Percentiles rank a stretch among this genome's conserved stretches.
Evolutionary conservation across 2,888 invertebrate genomes (phyloP).

Genomic region (Lepetodrilus schrolli): DNA sequence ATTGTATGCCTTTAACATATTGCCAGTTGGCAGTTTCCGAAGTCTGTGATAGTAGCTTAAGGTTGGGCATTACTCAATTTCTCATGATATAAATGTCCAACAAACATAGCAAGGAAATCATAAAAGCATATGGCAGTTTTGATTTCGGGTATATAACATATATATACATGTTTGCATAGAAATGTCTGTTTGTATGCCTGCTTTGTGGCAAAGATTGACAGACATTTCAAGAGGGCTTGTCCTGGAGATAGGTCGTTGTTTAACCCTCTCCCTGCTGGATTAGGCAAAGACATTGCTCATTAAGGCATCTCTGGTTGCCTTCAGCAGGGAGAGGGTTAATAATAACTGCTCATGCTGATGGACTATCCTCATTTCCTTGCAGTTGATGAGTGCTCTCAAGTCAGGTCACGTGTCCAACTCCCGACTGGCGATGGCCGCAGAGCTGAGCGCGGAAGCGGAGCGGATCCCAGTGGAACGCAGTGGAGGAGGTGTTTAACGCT

Average conservation of each 20-base stretch:
- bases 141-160: not conserved
- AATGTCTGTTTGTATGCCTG: not conserved
- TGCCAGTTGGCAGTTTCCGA: no score
- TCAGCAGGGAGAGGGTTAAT: no score
- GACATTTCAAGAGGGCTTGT: not conserved
- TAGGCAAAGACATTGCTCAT: no score
- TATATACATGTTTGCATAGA: not conserved
- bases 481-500: slow-evolving; percentile 86
- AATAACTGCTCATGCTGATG: not conserved
- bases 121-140: no score
- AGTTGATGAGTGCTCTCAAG: slow-evolving; percentile 99
- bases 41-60: no score
- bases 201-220: not conserved
- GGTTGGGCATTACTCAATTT: no score
- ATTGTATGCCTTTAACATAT: no score
- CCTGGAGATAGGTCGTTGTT: not conserved
- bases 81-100: not conserved
- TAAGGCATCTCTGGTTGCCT: no score
- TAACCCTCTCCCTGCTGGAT: no score
- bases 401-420: slow-evolving; percentile 96
- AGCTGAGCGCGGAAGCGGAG: slow-evolving; percentile 90
- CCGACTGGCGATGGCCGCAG: slow-evolving; percentile 94
- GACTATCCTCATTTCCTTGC: slow-evolving; percentile 51
- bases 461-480: slow-evolving; percentile 88
- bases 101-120: not conserved